Conservation (phyloP, 2,797 vertebrate species). For the Distichodus sexfasciatus region DNA sequence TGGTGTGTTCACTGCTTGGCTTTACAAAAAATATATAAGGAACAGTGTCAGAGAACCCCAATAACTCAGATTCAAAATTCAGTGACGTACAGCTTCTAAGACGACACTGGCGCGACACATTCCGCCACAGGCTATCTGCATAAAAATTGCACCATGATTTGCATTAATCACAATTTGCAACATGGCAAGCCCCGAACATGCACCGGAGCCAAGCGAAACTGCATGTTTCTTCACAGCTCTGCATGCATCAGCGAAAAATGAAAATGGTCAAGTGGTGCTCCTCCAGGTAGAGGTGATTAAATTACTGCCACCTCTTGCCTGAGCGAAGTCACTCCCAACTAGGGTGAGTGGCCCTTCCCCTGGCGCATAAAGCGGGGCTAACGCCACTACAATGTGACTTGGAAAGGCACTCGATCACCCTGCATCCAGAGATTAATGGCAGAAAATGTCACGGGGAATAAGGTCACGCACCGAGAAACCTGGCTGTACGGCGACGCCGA, state of each 20-base stretch:
- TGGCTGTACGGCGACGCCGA: constrained; percentile 47
- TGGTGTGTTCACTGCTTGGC: background rate
- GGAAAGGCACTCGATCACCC: constrained; percentile 68
- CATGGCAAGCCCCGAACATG: constrained; percentile 31
- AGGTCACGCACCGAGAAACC: constrained; percentile 70
- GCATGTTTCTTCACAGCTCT: background rate
- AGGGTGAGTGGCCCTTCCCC: constrained; percentile 54
- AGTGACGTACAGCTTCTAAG: constrained; percentile 14
- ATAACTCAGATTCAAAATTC: constrained; percentile 15
- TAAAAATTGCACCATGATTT: constrained; percentile 27
- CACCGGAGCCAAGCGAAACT: constrained; percentile 20
- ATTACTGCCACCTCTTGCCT: constrained; percentile 54
- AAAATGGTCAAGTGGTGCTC: constrained; percentile 39
- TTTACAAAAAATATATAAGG: background rate
- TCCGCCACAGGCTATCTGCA: constrained; percentile 22
- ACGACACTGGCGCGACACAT: constrained; percentile 3
- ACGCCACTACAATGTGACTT: constrained; percentile 65
- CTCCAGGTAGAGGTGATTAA: constrained; percentile 46
- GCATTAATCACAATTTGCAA: constrained; percentile 34
- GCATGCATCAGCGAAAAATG: background rate
- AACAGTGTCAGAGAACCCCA: background rate
- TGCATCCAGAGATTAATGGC: constrained; percentile 73
- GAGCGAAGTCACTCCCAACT: constrained; percentile 37
- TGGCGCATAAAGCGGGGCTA: constrained; percentile 59
- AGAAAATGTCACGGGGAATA: constrained; percentile 77